Evolutionary conservation across 1,140 invertebrate species (phyloP), one percentile per base, ranked within the genome.

Genomic region (Drosophila micromelanica): DNA sequence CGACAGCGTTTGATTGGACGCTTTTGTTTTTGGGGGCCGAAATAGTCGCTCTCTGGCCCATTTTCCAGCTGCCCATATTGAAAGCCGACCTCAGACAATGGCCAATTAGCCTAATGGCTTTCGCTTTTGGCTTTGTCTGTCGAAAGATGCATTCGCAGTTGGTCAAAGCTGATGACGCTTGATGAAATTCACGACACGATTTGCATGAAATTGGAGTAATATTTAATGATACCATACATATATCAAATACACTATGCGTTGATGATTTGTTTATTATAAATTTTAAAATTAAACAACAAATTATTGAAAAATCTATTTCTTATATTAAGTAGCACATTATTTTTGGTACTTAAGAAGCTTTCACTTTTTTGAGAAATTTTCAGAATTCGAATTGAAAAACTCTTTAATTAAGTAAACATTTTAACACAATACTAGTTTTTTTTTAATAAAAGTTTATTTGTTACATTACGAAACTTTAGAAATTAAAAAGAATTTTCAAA

Each of bases 1-100:
- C 17, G 17, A 38, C 32, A 23, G 45, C 37, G 55, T 80, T 82
- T 78, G 67, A 78, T 82, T 84, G 68, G 71, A 65, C 49, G 68
- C 79, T 82, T 71, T 76, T 70, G 65, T 60, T 51, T 70, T 86
- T 65, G 75, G 57, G 49, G 76, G 73, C 69, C 61, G 80, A 43
- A 32, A 35, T 48, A 51, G 23, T 45, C 38, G 49, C 15, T 64
- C 12, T 11, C 3, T 61, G 46, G 30, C 37, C 23, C 55, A 23
- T 57, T 45, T 55, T 20, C 51, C 27, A 17, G 8, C 11, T 7
- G 15, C 13, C 11, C 27, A 32, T 42, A 57, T 32, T 15, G 55
- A 57, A 57, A 32, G 32, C 35, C 40, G 49, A 27, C 15, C 35
- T 60, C 55, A 72, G 63, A 69, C 78, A 51, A 64, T 42, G 46